Base-by-base conservation (phyloP, 1,140 invertebrate species). In the Yoshiicerus persimilis region DNA sequence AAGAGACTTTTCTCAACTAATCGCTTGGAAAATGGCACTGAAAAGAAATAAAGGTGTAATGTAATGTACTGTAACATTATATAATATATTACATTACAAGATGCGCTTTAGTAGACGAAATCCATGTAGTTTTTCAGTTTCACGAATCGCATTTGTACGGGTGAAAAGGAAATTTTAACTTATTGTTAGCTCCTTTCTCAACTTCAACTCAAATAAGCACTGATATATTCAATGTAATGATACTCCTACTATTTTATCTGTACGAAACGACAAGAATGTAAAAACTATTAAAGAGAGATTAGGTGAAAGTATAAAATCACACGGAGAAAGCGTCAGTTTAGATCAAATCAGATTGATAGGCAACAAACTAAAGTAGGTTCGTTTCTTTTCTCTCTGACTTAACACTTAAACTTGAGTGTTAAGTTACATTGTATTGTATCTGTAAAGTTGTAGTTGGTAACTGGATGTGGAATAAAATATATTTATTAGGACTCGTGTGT, bases 1-100 rank as follows among this genome's bases (percentile, higher is more conserved):
- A 87, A 87, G 86, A 56, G 75, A 87, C 86, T 87, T 87, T 87
- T 87, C 86, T 62, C 86, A 56, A 77, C 85, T 88, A 88, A 88
- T 88, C 87, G 87, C 70, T 88, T 88, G 87, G 87, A 88, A 88
- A 88, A 88, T 88, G 62, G 87, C 34, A 36, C 27, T 75, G 84
- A 56, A 84, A 77, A 86, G 84, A 85, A 86, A 85, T 86, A 85
- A 88, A 85, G 84, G 87, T 86, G 87, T 83, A 87, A 64, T 87
- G 75, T 75, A 36, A 80, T 36, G 75, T 80, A 36, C 36, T 32
- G 20, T 80, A 20, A 38, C 38, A 75, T 75, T 34, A 11, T 11
- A 41, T 41, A 56, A n/a, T n/a, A 56, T 66, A 30, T 66, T 30
- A 10, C 27, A 66, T 30, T 66, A 66, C 64, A 25, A 27, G 64